These are phyloP conservation scores for Pissodes strobi DNA, from an alignment of 1,140 invertebrate species.

Conservation along the genomic window DNA sequence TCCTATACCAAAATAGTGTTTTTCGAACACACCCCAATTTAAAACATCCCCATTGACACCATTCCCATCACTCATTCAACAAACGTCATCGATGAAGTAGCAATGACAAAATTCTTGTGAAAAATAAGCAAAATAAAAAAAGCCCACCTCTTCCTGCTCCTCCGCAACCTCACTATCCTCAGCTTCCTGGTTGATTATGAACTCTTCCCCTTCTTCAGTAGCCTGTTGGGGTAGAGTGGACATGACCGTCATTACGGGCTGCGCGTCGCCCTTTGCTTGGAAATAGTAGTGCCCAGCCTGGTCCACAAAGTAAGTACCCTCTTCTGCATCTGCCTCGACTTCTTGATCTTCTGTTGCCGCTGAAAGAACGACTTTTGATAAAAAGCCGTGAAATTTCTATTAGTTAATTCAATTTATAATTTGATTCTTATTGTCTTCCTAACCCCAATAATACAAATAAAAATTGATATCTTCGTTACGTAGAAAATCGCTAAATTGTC, in stretches of 20 bases:
- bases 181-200: slow-evolving; percentile 59
- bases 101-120: slow-evolving; percentile 12
- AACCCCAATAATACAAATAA: too few relatives aligned
- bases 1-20: too few relatives aligned
- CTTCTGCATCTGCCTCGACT: slow-evolving; percentile 59
- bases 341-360: slow-evolving; percentile 52
- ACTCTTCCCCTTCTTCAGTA: slow-evolving; percentile 54
- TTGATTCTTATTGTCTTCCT: too few relatives aligned
- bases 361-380: too few relatives aligned
- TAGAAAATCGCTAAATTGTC: too few relatives aligned
- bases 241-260: slow-evolving; percentile 66
- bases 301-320: slow-evolving; percentile 77
- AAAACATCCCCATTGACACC: too few relatives aligned
- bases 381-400: too few relatives aligned
- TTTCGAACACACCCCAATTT: too few relatives aligned
- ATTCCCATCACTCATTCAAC: too few relatives aligned
- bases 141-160: slow-evolving; percentile 37
- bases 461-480: too few relatives aligned
- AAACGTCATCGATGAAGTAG: background rate
- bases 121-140: slow-evolving; percentile 10
- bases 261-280: slow-evolving; percentile 65
- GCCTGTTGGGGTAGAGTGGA: slow-evolving; percentile 47
- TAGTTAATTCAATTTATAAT: too few relatives aligned
- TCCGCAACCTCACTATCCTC: slow-evolving; percentile 57
- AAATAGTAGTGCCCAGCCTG: slow-evolving; percentile 79